These are phyloP conservation scores for Trichonephila clavata DNA, from an alignment of 1,140 invertebrate species.

Conservation along the genomic window DNA sequence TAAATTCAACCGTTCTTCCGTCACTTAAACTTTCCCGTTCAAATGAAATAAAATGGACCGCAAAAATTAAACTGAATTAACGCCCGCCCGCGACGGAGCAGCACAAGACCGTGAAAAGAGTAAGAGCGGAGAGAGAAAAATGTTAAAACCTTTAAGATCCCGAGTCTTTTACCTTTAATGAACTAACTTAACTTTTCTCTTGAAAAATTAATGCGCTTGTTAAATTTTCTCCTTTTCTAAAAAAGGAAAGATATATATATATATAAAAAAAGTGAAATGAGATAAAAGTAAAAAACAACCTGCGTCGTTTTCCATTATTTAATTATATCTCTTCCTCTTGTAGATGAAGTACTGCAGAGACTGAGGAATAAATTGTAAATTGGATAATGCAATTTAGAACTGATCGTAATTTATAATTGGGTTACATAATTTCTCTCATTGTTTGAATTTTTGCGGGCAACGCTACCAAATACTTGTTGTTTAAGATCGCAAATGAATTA, in stretches of 20 bases:
- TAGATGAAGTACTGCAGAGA: conserved; percentile 18
- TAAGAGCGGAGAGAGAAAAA: neutral
- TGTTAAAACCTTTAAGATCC: conserved; percentile 70
- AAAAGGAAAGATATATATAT: conserved; percentile 7
- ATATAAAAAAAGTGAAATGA: conserved; percentile 10
- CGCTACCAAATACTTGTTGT: conserved; percentile 69
- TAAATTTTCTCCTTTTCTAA: conserved; percentile 65
- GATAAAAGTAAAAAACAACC: conserved; percentile 43
- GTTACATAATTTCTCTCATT: conserved; percentile 75
- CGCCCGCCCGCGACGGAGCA: neutral
- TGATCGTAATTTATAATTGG: conserved; percentile 77
- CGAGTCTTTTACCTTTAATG: conserved; percentile 54
- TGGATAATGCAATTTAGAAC: conserved; percentile 75
- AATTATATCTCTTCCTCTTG: conserved; percentile 47
- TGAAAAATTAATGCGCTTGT: conserved; percentile 76
- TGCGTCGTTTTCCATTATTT: conserved; percentile 71
- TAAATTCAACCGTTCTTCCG: conserved; percentile 37
- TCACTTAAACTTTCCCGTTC: neutral
- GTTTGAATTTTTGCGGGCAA: conserved; percentile 73
- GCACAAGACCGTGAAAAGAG: neutral
- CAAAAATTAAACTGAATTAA: conserved; percentile 63
- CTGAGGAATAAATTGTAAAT: conserved; percentile 75
- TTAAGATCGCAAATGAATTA: conserved; percentile 75
- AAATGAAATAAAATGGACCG: conserved; percentile 37
- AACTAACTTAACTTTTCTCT: conserved; percentile 66